A percentile compares a stretch with the other conserved stretches of the same genome.
These are phyloP conservation scores for Pherbina coryleti DNA, from an alignment of 2,888 invertebrate genomes.

Conservation along the genomic window DNA sequence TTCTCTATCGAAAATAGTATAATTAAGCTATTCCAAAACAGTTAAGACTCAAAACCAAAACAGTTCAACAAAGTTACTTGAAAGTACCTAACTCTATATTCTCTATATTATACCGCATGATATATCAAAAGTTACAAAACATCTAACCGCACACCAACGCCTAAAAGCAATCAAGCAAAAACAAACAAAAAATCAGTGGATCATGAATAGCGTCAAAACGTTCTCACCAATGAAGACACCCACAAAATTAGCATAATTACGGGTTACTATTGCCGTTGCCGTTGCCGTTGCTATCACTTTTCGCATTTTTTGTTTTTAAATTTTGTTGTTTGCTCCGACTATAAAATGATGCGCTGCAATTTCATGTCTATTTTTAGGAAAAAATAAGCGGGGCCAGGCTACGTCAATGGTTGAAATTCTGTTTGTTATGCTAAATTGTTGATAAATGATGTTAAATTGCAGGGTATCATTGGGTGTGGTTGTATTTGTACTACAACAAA, in stretches of 20 bases:
- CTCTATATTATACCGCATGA: neutral
- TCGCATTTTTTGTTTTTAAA: neutral
- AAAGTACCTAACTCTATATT: neutral
- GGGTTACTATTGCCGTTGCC: constrained; percentile 19
- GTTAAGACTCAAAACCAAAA: too few relatives aligned
- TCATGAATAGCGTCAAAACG: constrained; percentile 4
- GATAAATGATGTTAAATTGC: constrained; percentile 35
- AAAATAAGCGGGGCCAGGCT: neutral
- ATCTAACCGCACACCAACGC: neutral
- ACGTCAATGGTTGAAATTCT: constrained; percentile 35
- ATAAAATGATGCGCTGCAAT: constrained; percentile 1
- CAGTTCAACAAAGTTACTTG: neutral
- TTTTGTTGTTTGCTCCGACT: too few relatives aligned
- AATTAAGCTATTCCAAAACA: too few relatives aligned
- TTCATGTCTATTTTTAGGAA: neutral
- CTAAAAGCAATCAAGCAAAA: too few relatives aligned
- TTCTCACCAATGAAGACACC: constrained; percentile 14
- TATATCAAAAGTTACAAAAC: neutral
- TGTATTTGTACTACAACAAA: constrained; percentile 4
- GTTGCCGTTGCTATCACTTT: neutral
- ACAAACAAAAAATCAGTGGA: too few relatives aligned
- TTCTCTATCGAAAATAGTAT: too few relatives aligned
- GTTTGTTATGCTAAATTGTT: constrained; percentile 40
- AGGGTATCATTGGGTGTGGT: neutral
- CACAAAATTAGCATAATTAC: constrained; percentile 42